Conservation (phyloP, 2,888 invertebrate species). For the Keiferia lycopersicella region DNA sequence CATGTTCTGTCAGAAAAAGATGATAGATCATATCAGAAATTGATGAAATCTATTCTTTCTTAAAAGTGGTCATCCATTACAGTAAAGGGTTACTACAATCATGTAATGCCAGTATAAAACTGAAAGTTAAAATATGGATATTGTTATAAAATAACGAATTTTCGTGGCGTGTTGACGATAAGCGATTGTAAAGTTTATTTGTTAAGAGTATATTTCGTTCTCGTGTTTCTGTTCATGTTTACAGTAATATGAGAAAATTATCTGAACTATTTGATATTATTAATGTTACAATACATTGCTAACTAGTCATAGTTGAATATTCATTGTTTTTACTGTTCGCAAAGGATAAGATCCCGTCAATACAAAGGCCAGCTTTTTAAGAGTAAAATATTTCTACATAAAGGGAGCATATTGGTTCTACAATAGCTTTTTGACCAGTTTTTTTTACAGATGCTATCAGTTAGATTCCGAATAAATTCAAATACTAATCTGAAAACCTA, state of each 20-base stretch:
- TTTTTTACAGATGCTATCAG: too few relatives aligned
- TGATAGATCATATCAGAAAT: too few relatives aligned
- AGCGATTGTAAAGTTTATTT: conserved; percentile 27
- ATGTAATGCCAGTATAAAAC: conserved; percentile 3
- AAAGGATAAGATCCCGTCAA: conserved; percentile 54
- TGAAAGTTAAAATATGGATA: conserved; percentile 9
- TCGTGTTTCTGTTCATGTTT: conserved; percentile 44
- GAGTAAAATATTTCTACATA: neutral
- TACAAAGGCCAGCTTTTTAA: conserved; percentile 15
- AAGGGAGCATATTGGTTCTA: too few relatives aligned
- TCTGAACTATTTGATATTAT: conserved; percentile 61
- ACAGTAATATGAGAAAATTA: conserved; percentile 46
- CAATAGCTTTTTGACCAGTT: too few relatives aligned
- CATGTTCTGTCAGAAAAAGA: too few relatives aligned
- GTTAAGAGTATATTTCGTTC: conserved; percentile 38
- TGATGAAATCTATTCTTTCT: too few relatives aligned
- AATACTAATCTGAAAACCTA: too few relatives aligned
- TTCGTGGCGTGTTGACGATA: conserved; percentile 48
- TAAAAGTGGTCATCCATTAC: too few relatives aligned
- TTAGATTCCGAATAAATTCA: too few relatives aligned
- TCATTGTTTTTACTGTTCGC: conserved; percentile 54
- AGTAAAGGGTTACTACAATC: neutral
- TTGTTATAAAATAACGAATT: conserved; percentile 26
- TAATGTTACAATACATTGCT: conserved; percentile 58
- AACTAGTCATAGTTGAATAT: conserved; percentile 54